A percentile compares a stretch with the other conserved stretches of the same genome.
These are phyloP conservation scores for Rhagonycha lutea DNA, from an alignment of 2,888 invertebrate genomes.

Conservation along the genomic window DNA sequence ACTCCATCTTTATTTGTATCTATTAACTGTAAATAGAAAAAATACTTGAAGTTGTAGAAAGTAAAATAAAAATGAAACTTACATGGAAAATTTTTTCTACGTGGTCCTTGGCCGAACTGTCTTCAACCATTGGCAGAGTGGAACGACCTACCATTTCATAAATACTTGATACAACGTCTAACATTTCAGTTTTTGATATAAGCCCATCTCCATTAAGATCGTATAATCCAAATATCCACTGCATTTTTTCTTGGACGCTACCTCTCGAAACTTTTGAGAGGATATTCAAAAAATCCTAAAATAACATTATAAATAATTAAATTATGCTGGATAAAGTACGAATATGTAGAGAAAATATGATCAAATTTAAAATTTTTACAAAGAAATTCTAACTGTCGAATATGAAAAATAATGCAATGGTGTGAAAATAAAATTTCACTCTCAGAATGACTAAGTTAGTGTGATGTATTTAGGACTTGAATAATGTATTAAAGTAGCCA, in stretches of 20 bases:
- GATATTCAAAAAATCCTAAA: slow-evolving; percentile 82
- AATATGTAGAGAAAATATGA: neutral
- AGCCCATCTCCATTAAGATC: slow-evolving; percentile 86
- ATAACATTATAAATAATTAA: slow-evolving; percentile 16
- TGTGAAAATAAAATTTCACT: neutral
- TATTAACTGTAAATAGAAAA: slow-evolving; percentile 64
- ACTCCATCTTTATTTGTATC: slow-evolving; percentile 81
- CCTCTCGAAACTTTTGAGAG: slow-evolving; percentile 85
- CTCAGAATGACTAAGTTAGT: neutral
- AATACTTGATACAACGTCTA: slow-evolving; percentile 80
- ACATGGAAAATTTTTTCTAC: slow-evolving; percentile 87
- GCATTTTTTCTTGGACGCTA: slow-evolving; percentile 80
- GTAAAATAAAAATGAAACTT: slow-evolving; percentile 47
- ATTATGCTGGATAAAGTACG: neutral
- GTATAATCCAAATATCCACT: slow-evolving; percentile 88
- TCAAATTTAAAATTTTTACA: neutral
- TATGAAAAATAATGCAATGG: neutral
- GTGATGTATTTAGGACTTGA: neutral
- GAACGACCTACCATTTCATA: slow-evolving; percentile 85
- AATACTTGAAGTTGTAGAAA: neutral
- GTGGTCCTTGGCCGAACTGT: slow-evolving; percentile 77
- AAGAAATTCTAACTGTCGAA: neutral
- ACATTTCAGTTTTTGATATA: slow-evolving; percentile 83
- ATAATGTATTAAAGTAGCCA: neutral
- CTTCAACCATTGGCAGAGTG: slow-evolving; percentile 74